Evolutionary conservation across 2,888 invertebrate genomes (phyloP).

Genomic region (Dolomedes plantarius): DNA sequence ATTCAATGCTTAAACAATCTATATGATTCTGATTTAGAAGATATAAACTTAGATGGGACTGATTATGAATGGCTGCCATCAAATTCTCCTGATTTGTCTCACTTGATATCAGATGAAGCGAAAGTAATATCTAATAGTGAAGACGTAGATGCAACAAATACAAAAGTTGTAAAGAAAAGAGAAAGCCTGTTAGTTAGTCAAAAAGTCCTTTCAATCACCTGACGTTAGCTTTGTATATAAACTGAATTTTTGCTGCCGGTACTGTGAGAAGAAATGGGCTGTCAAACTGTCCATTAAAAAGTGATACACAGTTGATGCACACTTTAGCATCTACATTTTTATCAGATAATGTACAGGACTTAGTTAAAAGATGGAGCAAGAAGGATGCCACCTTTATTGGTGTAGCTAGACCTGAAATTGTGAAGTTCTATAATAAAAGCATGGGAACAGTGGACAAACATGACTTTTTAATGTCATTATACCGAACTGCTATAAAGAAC

Average conservation of each 20-base stretch:
- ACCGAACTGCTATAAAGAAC: constrained; percentile 10
- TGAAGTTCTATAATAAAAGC: background rate
- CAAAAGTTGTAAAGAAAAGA: no score
- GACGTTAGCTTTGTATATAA: no score
- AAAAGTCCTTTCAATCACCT: no score
- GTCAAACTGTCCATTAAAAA: background rate
- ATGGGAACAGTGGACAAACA: constrained; percentile 15
- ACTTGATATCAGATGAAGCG: no score
- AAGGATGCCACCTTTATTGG: constrained; percentile 6
- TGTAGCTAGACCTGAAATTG: background rate
- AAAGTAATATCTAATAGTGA: background rate
- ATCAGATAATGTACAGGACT: background rate
- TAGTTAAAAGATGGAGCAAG: constrained; percentile 2
- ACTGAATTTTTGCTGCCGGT: constrained; percentile 6
- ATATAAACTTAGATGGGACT: no score
- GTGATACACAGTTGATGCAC: constrained; percentile 6
- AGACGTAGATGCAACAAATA: no score
- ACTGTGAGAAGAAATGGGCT: constrained; percentile 4
- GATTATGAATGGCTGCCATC: no score
- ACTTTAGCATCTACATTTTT: background rate
- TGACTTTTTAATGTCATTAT: no score
- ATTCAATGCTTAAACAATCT: no score
- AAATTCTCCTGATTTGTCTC: no score
- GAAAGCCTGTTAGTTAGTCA: no score
- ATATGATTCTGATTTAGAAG: no score